phyloP scores from a whole-genome alignment of 2,797 vertebrate genomes.

The Gila robusta region DNA sequence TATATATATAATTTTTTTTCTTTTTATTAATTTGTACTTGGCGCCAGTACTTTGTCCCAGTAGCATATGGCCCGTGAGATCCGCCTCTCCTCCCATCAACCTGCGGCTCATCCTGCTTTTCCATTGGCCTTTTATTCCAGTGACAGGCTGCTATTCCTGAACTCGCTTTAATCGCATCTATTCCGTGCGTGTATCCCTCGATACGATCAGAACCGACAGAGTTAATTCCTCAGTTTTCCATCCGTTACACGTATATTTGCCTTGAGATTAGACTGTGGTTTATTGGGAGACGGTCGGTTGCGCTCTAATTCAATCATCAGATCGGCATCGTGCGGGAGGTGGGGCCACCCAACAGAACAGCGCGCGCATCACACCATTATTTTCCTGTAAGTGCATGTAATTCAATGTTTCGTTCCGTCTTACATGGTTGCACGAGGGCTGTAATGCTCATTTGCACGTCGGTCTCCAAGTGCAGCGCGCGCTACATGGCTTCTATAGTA shows the following conservation, averaged over 20 bases:
- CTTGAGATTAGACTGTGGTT: conserved; percentile 3
- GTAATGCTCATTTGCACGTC: conserved; percentile 18
- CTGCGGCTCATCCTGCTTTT: conserved; percentile 45
- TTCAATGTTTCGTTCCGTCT: conserved; percentile 25
- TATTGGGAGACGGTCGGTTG: conserved; percentile 35
- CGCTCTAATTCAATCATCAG: conserved; percentile 58
- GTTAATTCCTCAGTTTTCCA: conserved; percentile 7
- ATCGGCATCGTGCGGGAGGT: conserved; percentile 54
- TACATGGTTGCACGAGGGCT: conserved; percentile 10
- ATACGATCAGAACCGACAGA: conserved; percentile 3
- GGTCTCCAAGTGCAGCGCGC: neutral
- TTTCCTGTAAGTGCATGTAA: conserved; percentile 52
- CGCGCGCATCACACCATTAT: conserved; percentile 23
- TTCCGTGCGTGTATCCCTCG: neutral
- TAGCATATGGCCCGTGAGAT: conserved; percentile 23
- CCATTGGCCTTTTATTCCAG: conserved; percentile 55
- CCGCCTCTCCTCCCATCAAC: conserved; percentile 46
- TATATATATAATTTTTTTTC: too few species aligned
- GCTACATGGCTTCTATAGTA: conserved; percentile 13
- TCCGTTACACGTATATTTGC: neutral
- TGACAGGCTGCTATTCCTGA: conserved; percentile 40
- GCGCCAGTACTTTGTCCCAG: neutral
- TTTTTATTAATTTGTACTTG: neutral
- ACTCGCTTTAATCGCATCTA: conserved; percentile 19
- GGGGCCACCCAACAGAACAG: conserved; percentile 44